Percentiles rank a stretch among this genome's conserved stretches.
Conservation (phyloP, 1,140 invertebrate species). For the Thrips palmi region DNA sequence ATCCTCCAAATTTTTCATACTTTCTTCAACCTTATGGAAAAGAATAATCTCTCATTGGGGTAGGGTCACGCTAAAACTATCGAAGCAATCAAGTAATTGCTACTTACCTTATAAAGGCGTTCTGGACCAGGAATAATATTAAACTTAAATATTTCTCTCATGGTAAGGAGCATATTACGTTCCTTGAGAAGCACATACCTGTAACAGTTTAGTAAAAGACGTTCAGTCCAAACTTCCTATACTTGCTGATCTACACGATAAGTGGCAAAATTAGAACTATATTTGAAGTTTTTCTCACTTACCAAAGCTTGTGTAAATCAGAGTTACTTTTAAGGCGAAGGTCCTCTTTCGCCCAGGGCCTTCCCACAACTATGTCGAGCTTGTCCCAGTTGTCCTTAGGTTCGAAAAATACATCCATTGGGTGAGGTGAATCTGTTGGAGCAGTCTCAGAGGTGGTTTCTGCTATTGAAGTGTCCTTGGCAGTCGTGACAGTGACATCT, state of each 20-base stretch:
- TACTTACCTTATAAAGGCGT: constrained; percentile 73
- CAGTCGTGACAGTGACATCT: too few species aligned
- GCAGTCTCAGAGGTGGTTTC: too few species aligned
- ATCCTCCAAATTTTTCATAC: constrained; percentile 86
- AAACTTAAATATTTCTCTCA: constrained; percentile 54
- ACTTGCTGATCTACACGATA: not conserved
- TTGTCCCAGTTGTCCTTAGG: constrained; percentile 67
- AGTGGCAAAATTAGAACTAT: not conserved
- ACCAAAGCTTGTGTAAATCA: constrained; percentile 97
- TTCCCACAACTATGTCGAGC: constrained; percentile 57
- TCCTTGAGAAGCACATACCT: constrained; percentile 91
- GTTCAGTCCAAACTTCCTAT: not conserved
- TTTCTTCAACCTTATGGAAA: constrained; percentile 49
- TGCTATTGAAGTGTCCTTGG: too few species aligned
- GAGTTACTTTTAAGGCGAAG: constrained; percentile 85
- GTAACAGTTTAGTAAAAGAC: constrained; percentile 8
- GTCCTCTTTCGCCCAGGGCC: constrained; percentile 82
- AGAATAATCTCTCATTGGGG: constrained; percentile 7
- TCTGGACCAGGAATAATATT: constrained; percentile 85
- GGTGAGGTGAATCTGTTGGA: too few species aligned
- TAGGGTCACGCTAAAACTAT: not conserved
- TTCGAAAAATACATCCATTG: constrained; percentile 97
- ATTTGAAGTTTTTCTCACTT: too few species aligned
- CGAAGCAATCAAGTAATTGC: too few species aligned
- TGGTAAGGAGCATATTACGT: constrained; percentile 90